Conservation (phyloP, 2,888 invertebrate species). For the Bunonema sp. region DNA sequence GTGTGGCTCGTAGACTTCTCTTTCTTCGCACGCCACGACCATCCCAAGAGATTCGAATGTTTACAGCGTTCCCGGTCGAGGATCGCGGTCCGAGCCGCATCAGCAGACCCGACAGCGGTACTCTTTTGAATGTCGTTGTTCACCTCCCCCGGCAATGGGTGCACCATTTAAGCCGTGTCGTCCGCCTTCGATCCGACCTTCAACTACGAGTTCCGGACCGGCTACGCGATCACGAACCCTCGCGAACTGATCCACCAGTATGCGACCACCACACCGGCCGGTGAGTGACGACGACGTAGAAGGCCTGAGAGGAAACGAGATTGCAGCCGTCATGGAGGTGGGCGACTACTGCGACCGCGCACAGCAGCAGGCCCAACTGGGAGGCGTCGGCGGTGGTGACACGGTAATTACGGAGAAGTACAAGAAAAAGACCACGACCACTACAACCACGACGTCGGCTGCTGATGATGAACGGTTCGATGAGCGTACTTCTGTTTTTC, state of each 20-base stretch:
- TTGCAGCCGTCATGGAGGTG: slow-evolving; percentile 16
- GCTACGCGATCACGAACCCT: slow-evolving; percentile 40
- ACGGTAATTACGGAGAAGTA: slow-evolving; percentile 14
- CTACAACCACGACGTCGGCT: slow-evolving; percentile 23
- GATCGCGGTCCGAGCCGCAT: too few species aligned
- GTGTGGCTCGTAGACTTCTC: too few species aligned
- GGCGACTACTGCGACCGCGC: slow-evolving; percentile 13
- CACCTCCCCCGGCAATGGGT: too few species aligned
- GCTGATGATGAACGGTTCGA: neutral
- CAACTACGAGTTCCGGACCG: slow-evolving; percentile 8
- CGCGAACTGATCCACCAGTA: slow-evolving; percentile 40
- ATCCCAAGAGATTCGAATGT: too few species aligned
- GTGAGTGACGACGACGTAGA: too few species aligned
- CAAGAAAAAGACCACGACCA: slow-evolving; percentile 27
- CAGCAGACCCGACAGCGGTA: too few species aligned
- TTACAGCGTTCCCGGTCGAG: too few species aligned
- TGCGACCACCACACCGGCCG: slow-evolving; percentile 39
- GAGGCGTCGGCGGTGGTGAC: slow-evolving; percentile 9
- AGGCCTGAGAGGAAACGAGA: too few species aligned
- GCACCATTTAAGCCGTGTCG: too few species aligned
- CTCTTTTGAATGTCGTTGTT: too few species aligned
- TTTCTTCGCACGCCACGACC: too few species aligned
- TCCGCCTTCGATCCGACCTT: too few species aligned
- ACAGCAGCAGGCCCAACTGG: slow-evolving; percentile 12
- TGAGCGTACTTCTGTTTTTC: slow-evolving; percentile 3